phyloP scores from a whole-genome alignment of 1,140 invertebrate genomes.

The Brachionus asplanchnoidis region DNA sequence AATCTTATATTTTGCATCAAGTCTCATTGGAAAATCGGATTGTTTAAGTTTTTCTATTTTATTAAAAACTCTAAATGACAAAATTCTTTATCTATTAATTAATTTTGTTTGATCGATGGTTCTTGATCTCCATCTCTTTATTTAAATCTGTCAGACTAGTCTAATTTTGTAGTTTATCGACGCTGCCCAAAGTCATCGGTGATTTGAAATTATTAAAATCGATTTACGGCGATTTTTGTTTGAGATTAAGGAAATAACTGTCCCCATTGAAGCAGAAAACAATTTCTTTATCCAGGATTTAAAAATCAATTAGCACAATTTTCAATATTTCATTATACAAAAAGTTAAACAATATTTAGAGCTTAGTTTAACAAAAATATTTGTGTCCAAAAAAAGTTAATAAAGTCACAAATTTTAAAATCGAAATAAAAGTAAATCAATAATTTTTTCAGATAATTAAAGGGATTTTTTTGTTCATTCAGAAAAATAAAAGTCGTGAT shows the following conservation, averaged over 20 bases:
- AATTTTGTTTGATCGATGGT: not conserved
- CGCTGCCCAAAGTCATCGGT: not conserved
- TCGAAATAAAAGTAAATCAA: not conserved
- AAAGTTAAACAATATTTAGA: not conserved
- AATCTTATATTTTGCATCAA: not conserved
- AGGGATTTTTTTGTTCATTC: too few species aligned
- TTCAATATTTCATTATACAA: not conserved
- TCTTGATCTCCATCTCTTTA: not conserved
- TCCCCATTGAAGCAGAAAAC: not conserved
- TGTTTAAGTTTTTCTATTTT: not conserved
- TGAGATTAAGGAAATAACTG: not conserved
- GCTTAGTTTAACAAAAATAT: not conserved
- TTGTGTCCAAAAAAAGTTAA: not conserved
- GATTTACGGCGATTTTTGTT: not conserved
- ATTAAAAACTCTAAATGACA: not conserved
- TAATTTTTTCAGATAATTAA: not conserved
- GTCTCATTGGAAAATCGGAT: not conserved
- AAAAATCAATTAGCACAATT: not conserved
- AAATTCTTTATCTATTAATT: not conserved
- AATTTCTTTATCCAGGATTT: not conserved
- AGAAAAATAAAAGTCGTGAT: too few species aligned
- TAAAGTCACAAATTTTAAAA: not conserved
- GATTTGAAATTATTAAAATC: not conserved
- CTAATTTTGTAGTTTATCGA: not conserved
- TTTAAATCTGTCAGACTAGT: not conserved